phyloP scores from a whole-genome alignment of 2,113 vertebrate species.

The Syngnathus floridae region DNA sequence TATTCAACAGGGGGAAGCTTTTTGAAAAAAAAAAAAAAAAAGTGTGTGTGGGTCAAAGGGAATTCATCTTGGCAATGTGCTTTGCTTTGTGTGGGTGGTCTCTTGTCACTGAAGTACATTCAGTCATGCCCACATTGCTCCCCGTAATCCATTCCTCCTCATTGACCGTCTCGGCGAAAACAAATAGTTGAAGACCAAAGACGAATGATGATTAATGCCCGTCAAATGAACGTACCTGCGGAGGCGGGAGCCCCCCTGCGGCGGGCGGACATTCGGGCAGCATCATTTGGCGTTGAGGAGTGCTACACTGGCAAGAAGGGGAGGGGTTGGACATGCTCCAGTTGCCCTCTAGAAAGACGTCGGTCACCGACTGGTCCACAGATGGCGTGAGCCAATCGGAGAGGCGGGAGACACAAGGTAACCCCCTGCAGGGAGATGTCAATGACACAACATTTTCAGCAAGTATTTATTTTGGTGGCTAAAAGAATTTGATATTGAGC shows the following conservation, averaged over 20 bases:
- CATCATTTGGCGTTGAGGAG: conserved; percentile 78
- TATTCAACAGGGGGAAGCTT: conserved; percentile 58
- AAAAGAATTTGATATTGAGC: neutral
- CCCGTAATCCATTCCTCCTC: neutral
- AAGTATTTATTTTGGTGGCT: neutral
- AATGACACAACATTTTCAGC: neutral
- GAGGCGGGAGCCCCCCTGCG: conserved; percentile 86
- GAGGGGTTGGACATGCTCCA: conserved; percentile 94
- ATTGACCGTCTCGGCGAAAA: neutral
- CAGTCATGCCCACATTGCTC: conserved; percentile 18
- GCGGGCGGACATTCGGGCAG: conserved; percentile 83
- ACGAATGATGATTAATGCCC: neutral
- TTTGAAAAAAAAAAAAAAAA: conserved; percentile 22
- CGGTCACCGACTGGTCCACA: conserved; percentile 72
- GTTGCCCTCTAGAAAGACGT: conserved; percentile 84
- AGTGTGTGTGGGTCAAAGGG: neutral
- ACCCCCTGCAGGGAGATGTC: conserved; percentile 40
- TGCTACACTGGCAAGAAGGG: conserved; percentile 86
- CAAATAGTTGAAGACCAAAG: too few relatives aligned
- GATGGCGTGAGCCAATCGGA: conserved; percentile 77
- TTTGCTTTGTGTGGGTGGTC: conserved; percentile 44
- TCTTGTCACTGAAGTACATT: conserved; percentile 19
- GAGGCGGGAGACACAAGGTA: conserved; percentile 50
- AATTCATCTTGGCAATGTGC: conserved; percentile 8
- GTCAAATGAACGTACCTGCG: conserved; percentile 71